phyloP scores from a whole-genome alignment of 2,113 vertebrate genomes.

The Pterocles orientalis region DNA sequence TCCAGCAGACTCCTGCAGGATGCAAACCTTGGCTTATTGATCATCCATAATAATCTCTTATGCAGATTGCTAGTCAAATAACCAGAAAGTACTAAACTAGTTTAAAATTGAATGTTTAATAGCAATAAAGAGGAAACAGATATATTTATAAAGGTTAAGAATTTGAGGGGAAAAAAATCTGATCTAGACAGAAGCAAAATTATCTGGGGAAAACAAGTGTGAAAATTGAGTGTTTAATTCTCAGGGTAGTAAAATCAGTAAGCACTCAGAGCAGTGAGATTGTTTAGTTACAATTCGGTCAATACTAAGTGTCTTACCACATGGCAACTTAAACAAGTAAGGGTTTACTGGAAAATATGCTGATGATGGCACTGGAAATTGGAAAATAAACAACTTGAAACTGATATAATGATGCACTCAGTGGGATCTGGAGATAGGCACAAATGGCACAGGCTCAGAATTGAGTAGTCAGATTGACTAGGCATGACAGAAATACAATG shows the following conservation, averaged over 20 bases:
- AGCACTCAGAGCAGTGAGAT: not conserved
- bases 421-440: not conserved
- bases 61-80: not conserved
- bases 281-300: not conserved
- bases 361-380: not conserved
- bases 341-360: not conserved
- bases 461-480: not conserved
- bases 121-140: not conserved
- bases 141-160: not conserved
- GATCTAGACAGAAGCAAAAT: not conserved
- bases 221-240: not conserved
- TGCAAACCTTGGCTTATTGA: not conserved
- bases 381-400: not conserved
- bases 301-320: not conserved
- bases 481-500: not conserved
- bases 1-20: not conserved
- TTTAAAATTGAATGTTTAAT: not conserved
- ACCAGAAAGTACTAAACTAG: not conserved
- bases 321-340: not conserved
- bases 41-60: not conserved
- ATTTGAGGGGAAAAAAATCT: not conserved
- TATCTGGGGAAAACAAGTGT: not conserved
- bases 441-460: not conserved
- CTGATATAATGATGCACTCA: not conserved
- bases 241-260: not conserved